Evolutionary conservation across 2,797 vertebrate genomes (phyloP).

Genomic region (Cynodonichthys magdalenae): DNA sequence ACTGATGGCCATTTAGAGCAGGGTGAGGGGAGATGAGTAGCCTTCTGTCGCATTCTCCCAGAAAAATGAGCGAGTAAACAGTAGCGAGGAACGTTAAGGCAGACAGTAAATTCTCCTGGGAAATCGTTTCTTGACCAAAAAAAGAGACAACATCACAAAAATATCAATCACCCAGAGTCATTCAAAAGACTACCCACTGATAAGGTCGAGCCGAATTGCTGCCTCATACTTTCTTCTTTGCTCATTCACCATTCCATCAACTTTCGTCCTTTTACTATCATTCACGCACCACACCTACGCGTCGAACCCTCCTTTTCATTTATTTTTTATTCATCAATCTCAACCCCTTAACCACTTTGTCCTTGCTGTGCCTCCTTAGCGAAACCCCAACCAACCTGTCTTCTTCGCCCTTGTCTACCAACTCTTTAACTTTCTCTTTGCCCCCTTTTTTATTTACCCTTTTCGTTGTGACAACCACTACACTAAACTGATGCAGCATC

Average conservation of each 20-base stretch:
- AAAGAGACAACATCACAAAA: slow-evolving; percentile 51
- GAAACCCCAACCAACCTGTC: background rate
- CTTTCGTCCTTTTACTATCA: slow-evolving; percentile 9
- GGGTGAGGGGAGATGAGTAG: slow-evolving; percentile 49
- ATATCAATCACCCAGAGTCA: slow-evolving; percentile 50
- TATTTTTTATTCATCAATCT: slow-evolving; percentile 19
- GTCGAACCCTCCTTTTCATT: background rate
- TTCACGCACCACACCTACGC: background rate
- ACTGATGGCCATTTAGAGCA: slow-evolving; percentile 55
- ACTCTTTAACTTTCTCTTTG: slow-evolving; percentile 26
- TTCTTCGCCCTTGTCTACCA: slow-evolving; percentile 8
- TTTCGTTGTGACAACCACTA: slow-evolving; percentile 46
- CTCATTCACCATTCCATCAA: slow-evolving; percentile 1
- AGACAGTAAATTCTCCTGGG: slow-evolving; percentile 36
- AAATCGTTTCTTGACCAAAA: slow-evolving; percentile 46
- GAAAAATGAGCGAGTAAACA: slow-evolving; percentile 46
- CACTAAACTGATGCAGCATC: slow-evolving; percentile 56
- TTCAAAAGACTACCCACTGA: slow-evolving; percentile 27
- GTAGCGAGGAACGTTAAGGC: slow-evolving; percentile 33
- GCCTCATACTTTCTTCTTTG: slow-evolving; percentile 9
- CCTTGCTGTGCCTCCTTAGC: slow-evolving; percentile 14
- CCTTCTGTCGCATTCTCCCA: slow-evolving; percentile 43
- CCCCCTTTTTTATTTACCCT: background rate
- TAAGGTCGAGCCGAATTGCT: slow-evolving; percentile 37
- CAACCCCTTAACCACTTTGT: slow-evolving; percentile 3